phyloP scores from a whole-genome alignment of 2,797 vertebrate species.

The Lemur catta region DNA sequence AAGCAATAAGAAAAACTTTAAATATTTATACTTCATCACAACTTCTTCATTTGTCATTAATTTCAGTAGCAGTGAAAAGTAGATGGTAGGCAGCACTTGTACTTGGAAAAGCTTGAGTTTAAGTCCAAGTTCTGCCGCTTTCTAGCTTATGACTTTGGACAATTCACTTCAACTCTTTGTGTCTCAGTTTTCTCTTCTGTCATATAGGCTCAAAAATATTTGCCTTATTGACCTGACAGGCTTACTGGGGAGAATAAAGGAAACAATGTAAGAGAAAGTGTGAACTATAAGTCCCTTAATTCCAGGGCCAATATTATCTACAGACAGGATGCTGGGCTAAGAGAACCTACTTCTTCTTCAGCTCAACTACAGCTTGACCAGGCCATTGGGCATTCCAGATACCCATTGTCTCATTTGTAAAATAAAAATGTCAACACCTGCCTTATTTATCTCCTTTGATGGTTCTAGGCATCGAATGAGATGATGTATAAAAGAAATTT shows the following conservation, averaged over 20 bases:
- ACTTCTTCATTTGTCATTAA: background rate
- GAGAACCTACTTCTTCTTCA: background rate
- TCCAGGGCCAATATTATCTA: background rate
- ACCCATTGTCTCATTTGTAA: background rate
- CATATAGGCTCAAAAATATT: background rate
- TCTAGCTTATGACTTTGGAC: background rate
- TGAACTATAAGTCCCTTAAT: background rate
- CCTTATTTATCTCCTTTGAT: background rate
- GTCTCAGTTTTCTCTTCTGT: background rate
- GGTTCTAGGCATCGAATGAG: background rate
- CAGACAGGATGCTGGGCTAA: background rate
- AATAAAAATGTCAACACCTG: background rate
- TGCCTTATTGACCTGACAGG: background rate
- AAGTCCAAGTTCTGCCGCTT: background rate
- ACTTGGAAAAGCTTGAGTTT: background rate
- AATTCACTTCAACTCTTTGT: background rate
- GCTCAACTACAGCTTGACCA: background rate
- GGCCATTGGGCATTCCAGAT: background rate
- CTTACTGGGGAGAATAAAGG: background rate
- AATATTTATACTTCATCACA: background rate
- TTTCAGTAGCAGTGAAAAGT: background rate
- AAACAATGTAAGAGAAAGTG: background rate
- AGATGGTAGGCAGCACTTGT: background rate
- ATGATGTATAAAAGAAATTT: background rate
- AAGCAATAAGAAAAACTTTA: background rate